A percentile compares a stretch with the other conserved stretches of the same genome.
These are phyloP conservation scores for Yponomeuta cagnagella DNA, from an alignment of 2,888 invertebrate species.

Conservation along the genomic window DNA sequence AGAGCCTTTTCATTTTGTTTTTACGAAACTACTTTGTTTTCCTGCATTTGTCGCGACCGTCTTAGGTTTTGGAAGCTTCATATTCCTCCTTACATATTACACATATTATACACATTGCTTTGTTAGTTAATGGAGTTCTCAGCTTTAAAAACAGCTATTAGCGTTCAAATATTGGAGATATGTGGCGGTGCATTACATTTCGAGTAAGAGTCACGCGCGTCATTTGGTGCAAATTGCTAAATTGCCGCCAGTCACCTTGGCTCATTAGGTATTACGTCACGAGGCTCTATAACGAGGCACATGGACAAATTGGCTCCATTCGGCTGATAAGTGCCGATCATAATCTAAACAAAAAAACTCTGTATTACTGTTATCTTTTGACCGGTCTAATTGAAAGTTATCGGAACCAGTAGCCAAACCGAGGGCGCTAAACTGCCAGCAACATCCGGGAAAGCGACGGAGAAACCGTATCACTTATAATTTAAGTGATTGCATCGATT, in stretches of 20 bases:
- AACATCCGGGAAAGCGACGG: slow-evolving; percentile 55
- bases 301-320: slow-evolving; percentile 30
- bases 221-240: slow-evolving; percentile 20
- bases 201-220: slow-evolving; percentile 4
- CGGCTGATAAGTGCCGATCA: not conserved
- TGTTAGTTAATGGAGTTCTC: not conserved
- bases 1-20: not conserved
- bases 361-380: not conserved
- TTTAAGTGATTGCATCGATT: slow-evolving; percentile 9
- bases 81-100: not conserved
- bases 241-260: slow-evolving; percentile 32
- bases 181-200: not conserved
- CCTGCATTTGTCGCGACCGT: not conserved
- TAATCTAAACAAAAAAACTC: slow-evolving; percentile 7
- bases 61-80: not conserved
- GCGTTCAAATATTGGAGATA: not conserved
- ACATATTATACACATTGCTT: not conserved
- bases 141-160: not conserved
- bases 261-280: slow-evolving; percentile 37
- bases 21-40: not conserved
- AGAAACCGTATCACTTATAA: slow-evolving; percentile 28
- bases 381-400: not conserved
- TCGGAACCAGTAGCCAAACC: slow-evolving; percentile 28
- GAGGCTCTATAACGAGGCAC: slow-evolving; percentile 28
- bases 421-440: slow-evolving; percentile 41